Conservation (phyloP, 2,888 invertebrate genomes). For the Tetheella fluctuosa region DNA sequence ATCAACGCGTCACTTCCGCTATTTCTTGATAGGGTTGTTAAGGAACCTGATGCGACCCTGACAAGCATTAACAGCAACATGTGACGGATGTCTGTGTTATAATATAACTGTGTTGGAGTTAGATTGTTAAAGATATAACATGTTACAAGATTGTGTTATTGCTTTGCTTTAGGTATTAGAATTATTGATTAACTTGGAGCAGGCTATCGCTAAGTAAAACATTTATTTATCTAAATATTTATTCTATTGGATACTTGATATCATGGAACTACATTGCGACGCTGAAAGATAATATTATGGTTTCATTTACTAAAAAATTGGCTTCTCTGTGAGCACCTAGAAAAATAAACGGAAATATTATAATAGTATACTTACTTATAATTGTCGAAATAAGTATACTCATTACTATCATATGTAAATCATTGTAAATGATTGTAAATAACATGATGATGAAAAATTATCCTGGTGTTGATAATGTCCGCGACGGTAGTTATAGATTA, state of each 20-base stretch:
- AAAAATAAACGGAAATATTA: too few relatives aligned
- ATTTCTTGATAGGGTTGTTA: conserved; percentile 5
- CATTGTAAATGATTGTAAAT: too few relatives aligned
- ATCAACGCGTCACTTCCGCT: background rate
- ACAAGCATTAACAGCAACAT: conserved; percentile 3
- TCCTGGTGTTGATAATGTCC: too few relatives aligned
- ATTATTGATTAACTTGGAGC: background rate
- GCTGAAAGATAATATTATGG: background rate
- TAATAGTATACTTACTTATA: too few relatives aligned
- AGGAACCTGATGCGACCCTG: background rate
- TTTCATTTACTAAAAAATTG: background rate
- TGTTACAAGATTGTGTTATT: background rate
- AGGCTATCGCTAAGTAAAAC: background rate
- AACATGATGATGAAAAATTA: too few relatives aligned
- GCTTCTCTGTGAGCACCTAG: too few relatives aligned
- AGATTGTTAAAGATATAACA: background rate
- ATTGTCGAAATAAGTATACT: background rate
- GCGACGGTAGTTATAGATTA: too few relatives aligned
- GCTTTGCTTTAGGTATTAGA: background rate
- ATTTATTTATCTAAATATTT: background rate
- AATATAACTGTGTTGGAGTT: background rate
- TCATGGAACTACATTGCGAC: background rate
- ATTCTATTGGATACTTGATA: background rate
- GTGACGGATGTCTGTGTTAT: background rate
- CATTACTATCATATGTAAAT: too few relatives aligned